Evolutionary conservation across 1,140 invertebrate species (phyloP).

Genomic region (Oreohelix idahoensis): DNA sequence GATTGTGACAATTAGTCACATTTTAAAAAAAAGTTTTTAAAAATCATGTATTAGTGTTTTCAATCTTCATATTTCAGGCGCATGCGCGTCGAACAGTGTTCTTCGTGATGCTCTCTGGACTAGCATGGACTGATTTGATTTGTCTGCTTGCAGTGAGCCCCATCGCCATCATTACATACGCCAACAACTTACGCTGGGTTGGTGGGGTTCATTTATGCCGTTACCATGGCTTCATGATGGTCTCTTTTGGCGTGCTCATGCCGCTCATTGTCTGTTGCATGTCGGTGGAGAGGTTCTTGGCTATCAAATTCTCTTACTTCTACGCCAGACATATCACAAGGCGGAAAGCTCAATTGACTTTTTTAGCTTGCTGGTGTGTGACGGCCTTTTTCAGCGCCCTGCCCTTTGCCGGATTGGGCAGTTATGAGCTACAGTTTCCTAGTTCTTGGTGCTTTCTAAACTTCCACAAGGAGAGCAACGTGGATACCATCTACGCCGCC

Average conservation of each 20-base stretch:
- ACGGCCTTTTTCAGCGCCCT: conserved; percentile 65
- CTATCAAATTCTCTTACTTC: conserved; percentile 71
- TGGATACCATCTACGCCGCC: conserved; percentile 62
- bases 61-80: conserved; percentile 16
- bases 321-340: conserved; percentile 66
- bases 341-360: conserved; percentile 58
- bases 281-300: conserved; percentile 72
- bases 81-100: conserved; percentile 68
- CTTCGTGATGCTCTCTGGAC: conserved; percentile 69
- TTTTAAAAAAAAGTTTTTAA: too few species aligned
- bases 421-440: conserved; percentile 72
- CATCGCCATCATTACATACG: conserved; percentile 71
- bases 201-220: conserved; percentile 67
- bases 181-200: conserved; percentile 67
- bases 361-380: conserved; percentile 66
- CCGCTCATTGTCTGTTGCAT: conserved; percentile 72
- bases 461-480: conserved; percentile 67
- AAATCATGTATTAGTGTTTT: too few species aligned
- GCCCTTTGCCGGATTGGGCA: conserved; percentile 71
- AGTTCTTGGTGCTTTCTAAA: conserved; percentile 74
- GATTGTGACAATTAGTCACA: too few species aligned
- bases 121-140: conserved; percentile 73
- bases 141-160: conserved; percentile 70
- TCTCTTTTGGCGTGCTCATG: conserved; percentile 69
- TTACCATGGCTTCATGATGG: conserved; percentile 73